A percentile compares a stretch with the other conserved stretches of the same genome.
Conservation (phyloP, 2,797 vertebrate species). For the Microctenopoma steveboyesi region DNA sequence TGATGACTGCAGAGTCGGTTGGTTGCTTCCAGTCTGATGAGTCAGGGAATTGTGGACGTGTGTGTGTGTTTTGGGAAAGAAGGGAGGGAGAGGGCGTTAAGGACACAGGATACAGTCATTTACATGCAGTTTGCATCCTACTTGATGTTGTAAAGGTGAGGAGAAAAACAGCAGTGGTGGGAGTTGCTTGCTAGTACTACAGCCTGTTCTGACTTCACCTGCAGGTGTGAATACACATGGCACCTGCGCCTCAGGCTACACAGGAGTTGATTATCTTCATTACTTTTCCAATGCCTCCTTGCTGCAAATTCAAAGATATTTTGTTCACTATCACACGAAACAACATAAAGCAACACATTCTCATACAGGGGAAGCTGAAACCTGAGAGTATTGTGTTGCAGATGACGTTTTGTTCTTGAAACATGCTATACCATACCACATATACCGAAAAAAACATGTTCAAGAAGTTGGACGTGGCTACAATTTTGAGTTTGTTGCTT, state of each 20-base stretch:
- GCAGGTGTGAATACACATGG: slow-evolving; percentile 21
- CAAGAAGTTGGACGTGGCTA: no score
- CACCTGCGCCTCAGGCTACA: not conserved
- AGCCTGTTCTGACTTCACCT: slow-evolving; percentile 2
- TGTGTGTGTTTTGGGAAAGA: slow-evolving; percentile 4
- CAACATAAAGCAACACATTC: no score
- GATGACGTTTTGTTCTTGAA: no score
- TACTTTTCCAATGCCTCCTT: no score
- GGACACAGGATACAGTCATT: slow-evolving; percentile 38
- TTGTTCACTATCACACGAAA: not conserved
- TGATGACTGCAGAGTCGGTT: slow-evolving; percentile 30
- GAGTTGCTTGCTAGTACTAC: slow-evolving; percentile 4
- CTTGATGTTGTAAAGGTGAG: not conserved
- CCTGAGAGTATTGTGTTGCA: not conserved
- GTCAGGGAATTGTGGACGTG: slow-evolving; percentile 35
- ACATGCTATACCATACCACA: no score
- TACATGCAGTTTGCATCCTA: slow-evolving; percentile 68
- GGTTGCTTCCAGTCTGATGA: slow-evolving; percentile 48
- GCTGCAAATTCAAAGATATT: no score
- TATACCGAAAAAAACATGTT: no score
- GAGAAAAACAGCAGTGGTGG: slow-evolving; percentile 2
- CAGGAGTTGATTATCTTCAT: not conserved
- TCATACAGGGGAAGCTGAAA: not conserved
- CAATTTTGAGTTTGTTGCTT: not conserved
- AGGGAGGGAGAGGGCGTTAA: not conserved